Base-by-base conservation (phyloP, 2,888 invertebrate species). In the Trachelus stipa region DNA sequence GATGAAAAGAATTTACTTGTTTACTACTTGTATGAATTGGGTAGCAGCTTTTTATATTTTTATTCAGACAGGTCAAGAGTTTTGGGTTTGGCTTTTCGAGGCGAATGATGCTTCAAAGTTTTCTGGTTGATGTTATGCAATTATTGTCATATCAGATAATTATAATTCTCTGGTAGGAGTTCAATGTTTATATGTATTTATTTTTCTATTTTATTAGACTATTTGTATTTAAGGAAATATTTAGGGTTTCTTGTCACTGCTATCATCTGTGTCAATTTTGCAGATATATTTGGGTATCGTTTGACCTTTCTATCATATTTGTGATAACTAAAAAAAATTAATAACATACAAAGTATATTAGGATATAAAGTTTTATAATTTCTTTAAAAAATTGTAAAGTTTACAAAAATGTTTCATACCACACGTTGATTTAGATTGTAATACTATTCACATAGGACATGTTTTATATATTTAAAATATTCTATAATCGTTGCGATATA, bases 401-500 rank as follows among this genome's bases (percentile, higher is more conserved):
- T 23, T 56, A 56, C 56, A 56, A 56, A 56, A 56, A 23, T 56
- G 23, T 56, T 56, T 56, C 1, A 1, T 56, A 56, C 6, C 23
- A 23, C 23, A 9, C 6, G 15, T 40, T 40, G 15, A 40, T 56
- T 56, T 56, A 0, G 2, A 23, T 56, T 23, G 23, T 6, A 6
- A 56, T 56, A 56, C 40, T 56, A 56, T 15, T 56, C 40, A 6
- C 9, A 6, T 15, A 23, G 9, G 40, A 40, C 0, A 6, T 23
- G 23, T 23, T 40, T 40, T 4, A 1, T 40, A 40, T 15, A 15
- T 15, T 40, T 15, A 56, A 56, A 23, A 23, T 56, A 56, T 23
- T 56, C 23, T 56, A 79, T 56, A 90, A 84, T 77, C 89, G 87
- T 34, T 84, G 83, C 1, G 98, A 98, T 79, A 94, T 87, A 89